These are phyloP conservation scores for Chaitophorus viminalis DNA, from an alignment of 2,888 invertebrate genomes.

Conservation along the genomic window DNA sequence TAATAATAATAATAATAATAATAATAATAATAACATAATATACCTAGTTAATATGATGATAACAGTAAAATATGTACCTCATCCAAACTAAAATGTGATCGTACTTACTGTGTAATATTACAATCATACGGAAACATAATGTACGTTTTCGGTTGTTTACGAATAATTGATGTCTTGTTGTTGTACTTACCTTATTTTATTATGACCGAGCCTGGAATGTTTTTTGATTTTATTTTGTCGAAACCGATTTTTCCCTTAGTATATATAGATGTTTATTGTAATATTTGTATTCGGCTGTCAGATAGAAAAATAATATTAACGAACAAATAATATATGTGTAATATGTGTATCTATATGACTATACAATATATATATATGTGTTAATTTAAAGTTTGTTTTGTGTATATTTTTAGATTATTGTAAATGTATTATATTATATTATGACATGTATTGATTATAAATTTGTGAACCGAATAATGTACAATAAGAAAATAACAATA, in stretches of 20 bases:
- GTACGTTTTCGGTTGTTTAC: neutral
- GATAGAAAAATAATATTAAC: constrained; percentile 20
- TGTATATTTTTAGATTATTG: constrained; percentile 37
- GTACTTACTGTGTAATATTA: neutral
- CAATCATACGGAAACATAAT: neutral
- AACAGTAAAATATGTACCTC: neutral
- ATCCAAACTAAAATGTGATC: neutral
- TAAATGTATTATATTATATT: constrained; percentile 14
- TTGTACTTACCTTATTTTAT: neutral
- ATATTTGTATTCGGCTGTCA: constrained; percentile 11
- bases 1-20: too few relatives aligned
- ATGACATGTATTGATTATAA: constrained; percentile 4
- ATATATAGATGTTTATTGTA: neutral
- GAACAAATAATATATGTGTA: constrained; percentile 16
- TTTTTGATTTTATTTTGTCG: neutral
- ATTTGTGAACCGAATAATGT: constrained; percentile 40
- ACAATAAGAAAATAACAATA: constrained; percentile 26
- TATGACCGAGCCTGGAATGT: neutral
- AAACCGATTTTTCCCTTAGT: neutral
- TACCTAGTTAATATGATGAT: neutral
- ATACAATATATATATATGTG: neutral
- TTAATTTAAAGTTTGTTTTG: constrained; percentile 22
- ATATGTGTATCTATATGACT: neutral
- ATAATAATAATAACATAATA: too few relatives aligned
- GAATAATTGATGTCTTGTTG: neutral